Base-by-base conservation (phyloP, 2,888 invertebrate genomes). In the Drosophila infuscata region DNA sequence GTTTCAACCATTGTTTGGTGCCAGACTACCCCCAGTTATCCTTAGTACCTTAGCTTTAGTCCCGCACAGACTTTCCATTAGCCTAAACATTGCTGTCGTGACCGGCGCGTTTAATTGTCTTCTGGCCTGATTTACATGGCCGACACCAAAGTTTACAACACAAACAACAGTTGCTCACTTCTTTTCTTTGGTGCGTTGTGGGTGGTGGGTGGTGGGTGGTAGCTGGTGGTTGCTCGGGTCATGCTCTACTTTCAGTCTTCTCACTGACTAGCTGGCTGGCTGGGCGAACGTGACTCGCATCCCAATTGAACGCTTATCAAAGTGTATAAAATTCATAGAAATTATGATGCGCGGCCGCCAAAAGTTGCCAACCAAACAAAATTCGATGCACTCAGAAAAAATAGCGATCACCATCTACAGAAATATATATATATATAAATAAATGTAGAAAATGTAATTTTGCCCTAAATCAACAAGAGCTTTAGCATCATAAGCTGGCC, bases 301-400 rank as follows among this genome's bases (percentile, higher is more conserved):
- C 77, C 82, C 79, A 83, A 86, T 82, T 74, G 75, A 79, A 76
- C 80, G 83, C 86, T 86, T 86, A 86, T 88, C 86, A 88, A 88
- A 88, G 83, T 86, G 83, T 86, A 85, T 85, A 68, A 83, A 85
- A 87, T 83, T 83, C 83, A 84, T 88, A 86, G 88, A 86, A 86
- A 86, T 86, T 86, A 86, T 86, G 88, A 86, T 85, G 83, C 86
- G 83, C 88, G 88, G 64, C 74, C 70, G 67, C 67, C 72, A 67
- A 80, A 77, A 81, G 75, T 75, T 78, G 70, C 52, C 57, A 38
- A 29, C 29, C 56, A 38, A 38, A 46, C 15, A 25, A 25, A 46
- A 46, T 15, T 46, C 15, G 4, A 46, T 46, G 46, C 46, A 46
- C 46, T 46, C 2, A 4, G 15, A 25, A 46, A 25, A 25, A 46